Evolutionary conservation across 2,113 vertebrate species (phyloP).

Genomic region (Todiramphus saurophagus): DNA sequence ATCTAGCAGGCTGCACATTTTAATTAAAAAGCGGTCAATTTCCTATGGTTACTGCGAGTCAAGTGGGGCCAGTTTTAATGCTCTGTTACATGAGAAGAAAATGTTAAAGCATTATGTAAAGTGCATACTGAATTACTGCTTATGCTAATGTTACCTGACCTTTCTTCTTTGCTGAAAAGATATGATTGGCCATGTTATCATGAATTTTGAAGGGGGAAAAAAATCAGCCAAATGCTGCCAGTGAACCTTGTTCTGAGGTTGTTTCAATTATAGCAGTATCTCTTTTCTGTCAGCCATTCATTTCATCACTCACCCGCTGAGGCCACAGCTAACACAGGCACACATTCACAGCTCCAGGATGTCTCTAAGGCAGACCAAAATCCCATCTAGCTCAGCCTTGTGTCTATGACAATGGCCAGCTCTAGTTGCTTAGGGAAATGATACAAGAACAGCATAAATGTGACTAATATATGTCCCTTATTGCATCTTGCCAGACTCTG

Average conservation of each 20-base stretch:
- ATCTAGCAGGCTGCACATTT: slow-evolving; percentile 58
- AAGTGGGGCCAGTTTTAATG: slow-evolving; percentile 73
- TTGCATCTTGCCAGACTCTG: background rate
- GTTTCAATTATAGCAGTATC: background rate
- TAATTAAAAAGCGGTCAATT: slow-evolving; percentile 78
- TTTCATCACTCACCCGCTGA: background rate
- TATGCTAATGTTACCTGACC: slow-evolving; percentile 55
- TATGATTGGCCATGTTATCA: background rate
- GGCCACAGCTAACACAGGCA: background rate
- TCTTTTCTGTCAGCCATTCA: background rate
- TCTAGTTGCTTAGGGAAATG: background rate
- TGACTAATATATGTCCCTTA: fast-evolving
- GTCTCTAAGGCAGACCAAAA: background rate
- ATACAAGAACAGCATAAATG: background rate
- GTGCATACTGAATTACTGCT: slow-evolving; percentile 1
- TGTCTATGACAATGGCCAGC: background rate
- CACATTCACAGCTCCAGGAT: background rate
- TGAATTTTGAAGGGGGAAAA: background rate
- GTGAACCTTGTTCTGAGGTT: background rate
- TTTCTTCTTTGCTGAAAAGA: slow-evolving; percentile 63
- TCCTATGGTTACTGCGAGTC: slow-evolving; percentile 55
- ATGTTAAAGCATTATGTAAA: slow-evolving; percentile 36
- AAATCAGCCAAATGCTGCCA: background rate
- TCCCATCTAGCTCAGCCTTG: background rate
- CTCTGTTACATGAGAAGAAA: slow-evolving; percentile 54